Conservation (phyloP, 2,797 vertebrate species). For the Gambusia yucatana region DNA sequence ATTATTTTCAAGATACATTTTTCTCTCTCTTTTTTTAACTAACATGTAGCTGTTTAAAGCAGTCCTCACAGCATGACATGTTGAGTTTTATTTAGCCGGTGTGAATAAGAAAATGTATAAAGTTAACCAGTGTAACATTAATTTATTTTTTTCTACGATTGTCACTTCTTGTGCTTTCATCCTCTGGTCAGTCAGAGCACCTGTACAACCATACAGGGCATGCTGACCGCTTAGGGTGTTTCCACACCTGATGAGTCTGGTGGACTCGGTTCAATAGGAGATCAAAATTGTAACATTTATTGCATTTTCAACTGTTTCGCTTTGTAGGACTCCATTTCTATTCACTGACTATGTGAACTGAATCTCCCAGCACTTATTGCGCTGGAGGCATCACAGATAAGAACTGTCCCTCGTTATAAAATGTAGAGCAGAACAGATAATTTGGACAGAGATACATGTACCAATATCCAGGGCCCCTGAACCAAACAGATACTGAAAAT, state of each 20-base stretch:
- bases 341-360: too few species aligned
- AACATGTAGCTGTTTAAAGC: background rate
- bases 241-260: background rate
- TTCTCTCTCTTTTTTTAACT: background rate
- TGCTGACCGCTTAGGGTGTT: background rate
- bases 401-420: too few species aligned
- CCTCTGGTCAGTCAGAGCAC: background rate
- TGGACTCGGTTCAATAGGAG: background rate
- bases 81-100: background rate
- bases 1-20: background rate
- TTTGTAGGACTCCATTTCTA: too few species aligned
- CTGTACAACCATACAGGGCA: background rate
- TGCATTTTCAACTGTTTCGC: background rate
- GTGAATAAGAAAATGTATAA: background rate
- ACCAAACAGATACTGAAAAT: slow-evolving; percentile 33
- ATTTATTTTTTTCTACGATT: background rate
- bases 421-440: too few species aligned
- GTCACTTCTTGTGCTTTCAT: background rate
- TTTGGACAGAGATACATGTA: too few species aligned
- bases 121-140: background rate
- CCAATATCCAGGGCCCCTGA: too few species aligned
- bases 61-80: background rate
- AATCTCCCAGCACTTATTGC: too few species aligned
- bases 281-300: background rate
- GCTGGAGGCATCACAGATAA: too few species aligned